Evolutionary conservation across 2,797 vertebrate genomes (phyloP), one percentile per base, ranked within the genome.

Genomic region (Acanthurus leucopareius): DNA sequence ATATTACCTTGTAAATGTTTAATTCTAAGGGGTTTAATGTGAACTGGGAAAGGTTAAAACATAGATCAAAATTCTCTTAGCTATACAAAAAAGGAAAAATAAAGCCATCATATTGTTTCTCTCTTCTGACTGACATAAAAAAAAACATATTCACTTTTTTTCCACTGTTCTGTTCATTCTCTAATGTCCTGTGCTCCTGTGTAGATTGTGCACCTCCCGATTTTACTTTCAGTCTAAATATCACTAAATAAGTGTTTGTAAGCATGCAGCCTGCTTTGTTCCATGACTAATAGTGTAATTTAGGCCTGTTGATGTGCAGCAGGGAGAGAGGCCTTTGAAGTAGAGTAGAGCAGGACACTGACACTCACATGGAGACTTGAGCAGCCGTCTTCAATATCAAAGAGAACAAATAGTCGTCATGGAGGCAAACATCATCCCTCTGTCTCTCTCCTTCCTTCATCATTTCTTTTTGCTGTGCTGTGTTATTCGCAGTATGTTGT

Each of bases 241-340:
- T 48, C 22, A 44, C 53, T 65, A 56, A 83, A 71, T 75, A 61
- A 69, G 48, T 77, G 62, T 73, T 54, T 58, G 80, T 62, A 68
- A 82, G 86, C 73, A 68, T 59, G 73, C 66, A n/a, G 70, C 75
- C 61, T 66, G 68, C 80, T 80, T 76, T 81, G 57, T 79, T 77
- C 85, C 82, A 79, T 87, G 66, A 85, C 89, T 92, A 91, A 89
- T 79, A 77, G 73, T 74, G 76, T 82, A 68, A 86, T 89, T 87
- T 83, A 60, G 80, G 69, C 52, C 61, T 49, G 74, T 32, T 80
- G 84, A 81, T 68, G 66, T 84, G 81, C 62, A 73, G 70, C 62
- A 69, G 77, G 58, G 47, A 71, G 42, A 75, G 69, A 42, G 40
- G 40, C 59, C 83, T 90, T 90, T 90, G 85, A 90, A 79, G 87